A percentile compares a stretch with the other conserved stretches of the same genome.
Conservation (phyloP, 2,888 invertebrate species). For the Terebella lapidaria region DNA sequence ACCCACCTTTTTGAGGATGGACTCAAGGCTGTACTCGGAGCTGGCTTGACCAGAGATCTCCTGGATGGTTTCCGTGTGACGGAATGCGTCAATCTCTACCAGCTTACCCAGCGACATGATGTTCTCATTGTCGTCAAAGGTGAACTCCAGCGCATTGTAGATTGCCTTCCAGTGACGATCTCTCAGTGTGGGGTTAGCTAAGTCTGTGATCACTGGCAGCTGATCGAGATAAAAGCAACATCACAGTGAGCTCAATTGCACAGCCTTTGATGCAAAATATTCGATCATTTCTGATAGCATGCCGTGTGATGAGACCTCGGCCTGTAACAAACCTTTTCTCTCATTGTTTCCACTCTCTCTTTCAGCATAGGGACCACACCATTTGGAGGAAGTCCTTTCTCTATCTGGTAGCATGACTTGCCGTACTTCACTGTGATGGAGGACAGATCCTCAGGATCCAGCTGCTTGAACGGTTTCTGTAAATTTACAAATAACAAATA, state of each 20-base stretch:
- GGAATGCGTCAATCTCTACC: slow-evolving; percentile 71
- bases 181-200: slow-evolving; percentile 75
- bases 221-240: slow-evolving; percentile 23
- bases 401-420: slow-evolving; percentile 72
- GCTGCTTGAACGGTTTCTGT: slow-evolving; percentile 47
- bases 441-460: slow-evolving; percentile 72
- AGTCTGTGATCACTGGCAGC: slow-evolving; percentile 69
- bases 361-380: slow-evolving; percentile 73
- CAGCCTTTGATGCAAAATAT: background rate
- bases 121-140: slow-evolving; percentile 71
- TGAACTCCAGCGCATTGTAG: slow-evolving; percentile 64
- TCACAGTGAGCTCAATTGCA: too few species aligned
- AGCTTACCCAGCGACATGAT: slow-evolving; percentile 65
- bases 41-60: slow-evolving; percentile 84
- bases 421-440: slow-evolving; percentile 64
- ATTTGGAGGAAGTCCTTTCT: slow-evolving; percentile 78
- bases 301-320: too few species aligned
- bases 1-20: slow-evolving; percentile 68
- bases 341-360: slow-evolving; percentile 72
- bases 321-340: slow-evolving; percentile 75
- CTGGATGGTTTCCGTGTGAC: slow-evolving; percentile 69
- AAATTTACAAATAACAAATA: slow-evolving; percentile 6
- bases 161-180: slow-evolving; percentile 80
- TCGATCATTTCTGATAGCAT: too few species aligned
- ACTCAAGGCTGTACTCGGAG: slow-evolving; percentile 78